Base-by-base conservation (phyloP, 2,888 invertebrate genomes). In the Oscheius sp. region DNA sequence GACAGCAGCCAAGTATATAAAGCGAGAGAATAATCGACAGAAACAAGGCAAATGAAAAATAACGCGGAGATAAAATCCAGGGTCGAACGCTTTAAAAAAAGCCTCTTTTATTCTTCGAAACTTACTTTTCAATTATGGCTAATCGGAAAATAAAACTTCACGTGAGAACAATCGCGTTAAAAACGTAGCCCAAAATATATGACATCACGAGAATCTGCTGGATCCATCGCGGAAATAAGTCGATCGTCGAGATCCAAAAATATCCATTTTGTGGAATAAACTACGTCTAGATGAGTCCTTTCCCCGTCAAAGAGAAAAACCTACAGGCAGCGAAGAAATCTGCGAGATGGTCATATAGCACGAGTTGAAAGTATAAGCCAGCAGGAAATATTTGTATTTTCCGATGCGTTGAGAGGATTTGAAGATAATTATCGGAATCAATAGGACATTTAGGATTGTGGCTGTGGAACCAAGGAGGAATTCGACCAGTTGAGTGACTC, bases 241-340 rank as follows among this genome's bases (percentile, higher is more conserved):
- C 37, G 57, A 57, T 39, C 10, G 57, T 57, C 3, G 57, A 34
- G 8, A 55, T 5, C 37, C 17, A 57, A n/a, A 57, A 57, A 39
- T 37, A 57, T 20, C 57, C 57, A 23, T 57, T 57, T 6, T 2
- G 2, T 0, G 37, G 37, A 37, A 37, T 25, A 39, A 37, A 57
- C 57, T 39, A 57, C 3, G 57, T 57, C 57, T 57, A n/a, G n/a
- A n/a, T n/a, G n/a, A n/a, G n/a, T n/a, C n/a, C n/a, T n/a, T n/a
- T n/a, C n/a, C n/a, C n/a, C n/a, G n/a, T n/a, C n/a, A 2, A n/a
- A n/a, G n/a, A n/a, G n/a, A 15, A 12, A 12, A 17, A 42, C 42
- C 12, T 17, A 42, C 42, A 3, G 42, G 42, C 5, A 42, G 12
- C n/a, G 17, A n/a, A 17, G n/a, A n/a, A 17, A 42, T 42, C 42